These are phyloP conservation scores for Nycticryphes semicollaris DNA, from an alignment of 2,113 vertebrate genomes.

Conservation along the genomic window DNA sequence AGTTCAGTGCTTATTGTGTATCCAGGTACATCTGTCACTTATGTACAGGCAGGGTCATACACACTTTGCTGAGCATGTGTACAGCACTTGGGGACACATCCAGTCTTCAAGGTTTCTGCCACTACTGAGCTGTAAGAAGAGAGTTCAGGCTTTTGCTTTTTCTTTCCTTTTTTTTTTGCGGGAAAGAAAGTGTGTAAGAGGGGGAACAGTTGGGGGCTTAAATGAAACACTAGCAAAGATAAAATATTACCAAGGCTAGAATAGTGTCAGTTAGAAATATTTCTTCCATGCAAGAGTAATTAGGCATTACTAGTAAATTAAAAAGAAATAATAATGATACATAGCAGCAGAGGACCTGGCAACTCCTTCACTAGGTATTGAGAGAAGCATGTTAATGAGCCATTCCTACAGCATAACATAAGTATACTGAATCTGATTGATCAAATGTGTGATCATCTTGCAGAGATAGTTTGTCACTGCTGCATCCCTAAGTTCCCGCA, in stretches of 20 bases:
- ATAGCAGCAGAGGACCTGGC: neutral
- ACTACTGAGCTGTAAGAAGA: neutral
- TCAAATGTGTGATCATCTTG: neutral
- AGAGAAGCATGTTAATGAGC: conserved; percentile 23
- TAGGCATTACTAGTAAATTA: conserved; percentile 12
- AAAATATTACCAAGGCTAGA: neutral
- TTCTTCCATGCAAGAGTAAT: neutral
- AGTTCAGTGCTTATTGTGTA: neutral
- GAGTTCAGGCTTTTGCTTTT: neutral
- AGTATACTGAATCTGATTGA: neutral
- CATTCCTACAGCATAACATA: neutral
- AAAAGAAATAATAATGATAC: neutral
- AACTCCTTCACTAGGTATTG: neutral
- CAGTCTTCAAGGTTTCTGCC: neutral
- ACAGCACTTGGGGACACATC: neutral
- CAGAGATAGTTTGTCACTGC: neutral
- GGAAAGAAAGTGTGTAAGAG: rapidly evolving
- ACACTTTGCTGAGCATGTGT: neutral
- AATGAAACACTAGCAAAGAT: neutral
- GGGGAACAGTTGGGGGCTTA: neutral
- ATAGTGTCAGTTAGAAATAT: neutral
- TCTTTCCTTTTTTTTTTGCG: neutral
- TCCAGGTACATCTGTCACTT: neutral
- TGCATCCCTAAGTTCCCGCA: neutral
- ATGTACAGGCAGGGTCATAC: neutral